Conservation (phyloP, 2,888 invertebrate species). For the Nezara viridula region DNA sequence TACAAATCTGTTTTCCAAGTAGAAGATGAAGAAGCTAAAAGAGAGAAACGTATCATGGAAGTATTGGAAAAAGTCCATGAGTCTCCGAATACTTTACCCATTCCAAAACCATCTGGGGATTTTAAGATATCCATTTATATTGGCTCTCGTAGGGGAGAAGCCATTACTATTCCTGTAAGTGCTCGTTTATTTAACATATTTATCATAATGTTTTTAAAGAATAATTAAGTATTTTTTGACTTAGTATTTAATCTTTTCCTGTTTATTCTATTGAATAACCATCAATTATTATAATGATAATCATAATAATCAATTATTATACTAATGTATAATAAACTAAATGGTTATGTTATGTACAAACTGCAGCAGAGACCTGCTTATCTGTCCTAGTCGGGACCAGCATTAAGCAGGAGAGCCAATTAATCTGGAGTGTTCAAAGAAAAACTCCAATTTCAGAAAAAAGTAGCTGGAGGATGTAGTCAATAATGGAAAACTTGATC, state of each 20-base stretch:
- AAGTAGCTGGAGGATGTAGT: too few relatives aligned
- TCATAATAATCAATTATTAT: too few relatives aligned
- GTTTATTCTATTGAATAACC: not conserved
- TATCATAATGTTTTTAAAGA: not conserved
- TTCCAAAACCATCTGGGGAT: slow-evolving; percentile 80
- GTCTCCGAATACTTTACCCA: slow-evolving; percentile 71
- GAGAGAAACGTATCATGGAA: slow-evolving; percentile 82
- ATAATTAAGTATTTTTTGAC: not conserved
- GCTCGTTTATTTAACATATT: not conserved
- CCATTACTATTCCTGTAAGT: slow-evolving; percentile 75
- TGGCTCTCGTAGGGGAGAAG: slow-evolving; percentile 74
- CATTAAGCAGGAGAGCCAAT: too few relatives aligned
- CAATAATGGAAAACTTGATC: too few relatives aligned
- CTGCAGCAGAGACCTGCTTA: too few relatives aligned
- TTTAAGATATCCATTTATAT: slow-evolving; percentile 85
- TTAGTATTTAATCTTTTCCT: not conserved
- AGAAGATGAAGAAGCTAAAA: slow-evolving; percentile 79
- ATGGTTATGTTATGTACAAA: too few relatives aligned
- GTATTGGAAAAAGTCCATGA: slow-evolving; percentile 77
- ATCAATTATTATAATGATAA: too few relatives aligned
- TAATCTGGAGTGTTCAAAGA: too few relatives aligned
- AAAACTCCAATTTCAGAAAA: too few relatives aligned
- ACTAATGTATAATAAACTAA: too few relatives aligned
- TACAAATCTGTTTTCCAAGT: slow-evolving; percentile 86
- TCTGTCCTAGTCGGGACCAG: too few relatives aligned